Percentiles rank a stretch among this genome's conserved stretches.
Conservation (phyloP, 2,113 vertebrate species). For the Physeter macrocephalus region DNA sequence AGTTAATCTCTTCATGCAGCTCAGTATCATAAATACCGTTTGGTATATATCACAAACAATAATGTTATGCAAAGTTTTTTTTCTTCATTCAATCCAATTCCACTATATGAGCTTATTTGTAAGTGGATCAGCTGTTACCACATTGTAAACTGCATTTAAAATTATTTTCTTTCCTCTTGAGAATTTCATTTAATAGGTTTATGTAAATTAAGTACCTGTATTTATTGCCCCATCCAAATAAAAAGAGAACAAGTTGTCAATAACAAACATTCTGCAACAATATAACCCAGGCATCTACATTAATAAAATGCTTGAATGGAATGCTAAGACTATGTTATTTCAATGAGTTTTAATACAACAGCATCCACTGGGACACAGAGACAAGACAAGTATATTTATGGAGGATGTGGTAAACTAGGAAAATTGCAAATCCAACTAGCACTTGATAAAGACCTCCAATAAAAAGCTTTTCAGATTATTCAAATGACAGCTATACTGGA, state of each 20-base stretch:
- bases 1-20: neutral
- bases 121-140: conserved; percentile 64
- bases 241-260: conserved; percentile 60
- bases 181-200: conserved; percentile 72
- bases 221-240: conserved; percentile 70
- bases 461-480: conserved; percentile 50
- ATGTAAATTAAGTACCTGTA: conserved; percentile 73
- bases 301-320: conserved; percentile 7
- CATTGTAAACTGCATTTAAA: conserved; percentile 58
- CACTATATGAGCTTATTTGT: conserved; percentile 47
- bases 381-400: conserved; percentile 35
- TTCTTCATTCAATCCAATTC: conserved; percentile 23
- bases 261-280: conserved; percentile 34
- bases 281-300: conserved; percentile 26
- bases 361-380: conserved; percentile 1
- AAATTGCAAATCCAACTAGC: conserved; percentile 68
- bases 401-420: conserved; percentile 48
- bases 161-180: conserved; percentile 59
- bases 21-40: neutral
- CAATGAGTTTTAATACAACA: conserved; percentile 56
- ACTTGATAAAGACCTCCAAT: conserved; percentile 40
- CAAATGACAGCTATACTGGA: conserved; percentile 19
- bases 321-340: conserved; percentile 59
- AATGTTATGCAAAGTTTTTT: neutral
- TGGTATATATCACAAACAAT: neutral